These are phyloP conservation scores for Conops quadrifasciatus DNA, from an alignment of 2,888 invertebrate genomes.

Conservation along the genomic window DNA sequence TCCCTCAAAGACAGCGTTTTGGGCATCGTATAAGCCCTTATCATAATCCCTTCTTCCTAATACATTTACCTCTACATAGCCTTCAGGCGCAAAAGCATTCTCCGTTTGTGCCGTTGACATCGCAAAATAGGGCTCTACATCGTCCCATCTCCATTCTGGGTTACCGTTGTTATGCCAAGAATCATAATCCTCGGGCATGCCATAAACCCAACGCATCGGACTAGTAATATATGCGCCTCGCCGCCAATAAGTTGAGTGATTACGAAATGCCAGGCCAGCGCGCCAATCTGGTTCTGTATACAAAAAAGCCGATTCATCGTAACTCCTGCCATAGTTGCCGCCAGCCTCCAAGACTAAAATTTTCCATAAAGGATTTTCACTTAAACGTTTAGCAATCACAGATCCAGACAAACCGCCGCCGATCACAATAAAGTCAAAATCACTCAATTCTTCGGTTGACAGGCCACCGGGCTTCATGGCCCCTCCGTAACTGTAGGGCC, in stretches of 20 bases:
- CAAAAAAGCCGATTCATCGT: background rate
- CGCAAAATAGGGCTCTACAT: conserved; percentile 80
- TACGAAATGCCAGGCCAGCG: conserved; percentile 49
- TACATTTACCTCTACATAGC: conserved; percentile 65
- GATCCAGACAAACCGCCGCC: conserved; percentile 66
- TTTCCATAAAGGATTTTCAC: conserved; percentile 50
- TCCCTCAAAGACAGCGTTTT: conserved; percentile 40
- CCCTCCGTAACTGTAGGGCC: too few relatives aligned
- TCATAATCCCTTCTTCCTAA: conserved; percentile 49
- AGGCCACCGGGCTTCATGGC: conserved; percentile 38
- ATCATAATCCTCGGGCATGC: conserved; percentile 73
- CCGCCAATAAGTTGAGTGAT: conserved; percentile 67
- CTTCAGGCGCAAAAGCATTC: conserved; percentile 46
- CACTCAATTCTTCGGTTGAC: conserved; percentile 24
- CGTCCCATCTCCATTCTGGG: conserved; percentile 75
- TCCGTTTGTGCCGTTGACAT: conserved; percentile 69
- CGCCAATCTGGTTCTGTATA: conserved; percentile 50
- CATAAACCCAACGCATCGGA: conserved; percentile 75
- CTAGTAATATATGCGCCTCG: conserved; percentile 70
- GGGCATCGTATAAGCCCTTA: background rate
- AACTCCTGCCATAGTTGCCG: conserved; percentile 50
- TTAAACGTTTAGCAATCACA: conserved; percentile 53
- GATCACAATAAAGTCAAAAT: conserved; percentile 68
- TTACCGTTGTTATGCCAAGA: conserved; percentile 72
- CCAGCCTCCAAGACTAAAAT: conserved; percentile 66